These are phyloP conservation scores for Drosophila littoralis DNA, from an alignment of 1,140 invertebrate genomes.

Conservation along the genomic window DNA sequence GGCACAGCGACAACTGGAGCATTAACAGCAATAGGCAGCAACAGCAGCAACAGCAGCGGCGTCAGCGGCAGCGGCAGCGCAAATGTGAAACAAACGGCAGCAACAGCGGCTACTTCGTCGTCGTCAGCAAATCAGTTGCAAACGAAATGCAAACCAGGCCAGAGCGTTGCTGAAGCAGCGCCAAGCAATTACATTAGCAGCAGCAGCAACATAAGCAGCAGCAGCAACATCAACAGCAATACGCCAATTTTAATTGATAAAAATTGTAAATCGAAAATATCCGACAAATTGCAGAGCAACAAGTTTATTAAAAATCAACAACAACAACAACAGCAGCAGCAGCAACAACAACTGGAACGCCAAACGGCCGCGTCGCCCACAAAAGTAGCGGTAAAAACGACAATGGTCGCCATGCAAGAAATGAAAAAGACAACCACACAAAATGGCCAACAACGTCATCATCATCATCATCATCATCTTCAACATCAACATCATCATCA, in stretches of 20 bases:
- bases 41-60: conserved; percentile 21
- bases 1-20: conserved; percentile 73
- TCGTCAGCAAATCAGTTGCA: conserved; percentile 78
- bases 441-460: conserved; percentile 77
- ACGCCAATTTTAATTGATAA: conserved; percentile 39
- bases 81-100: conserved; percentile 43
- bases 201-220: neutral
- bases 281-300: conserved; percentile 80
- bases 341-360: conserved; percentile 38
- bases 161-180: conserved; percentile 67
- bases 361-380: conserved; percentile 62
- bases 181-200: conserved; percentile 1
- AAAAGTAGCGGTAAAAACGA: conserved; percentile 78
- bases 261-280: conserved; percentile 73
- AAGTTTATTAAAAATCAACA: conserved; percentile 74
- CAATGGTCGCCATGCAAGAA: conserved; percentile 84
- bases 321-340: conserved; percentile 43
- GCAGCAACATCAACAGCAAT: conserved; percentile 42
- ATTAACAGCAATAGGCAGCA: conserved; percentile 56
- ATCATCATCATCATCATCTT: conserved; percentile 44
- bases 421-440: conserved; percentile 79
- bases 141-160: conserved; percentile 79
- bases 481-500: conserved; percentile 44
- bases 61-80: conserved; percentile 20
- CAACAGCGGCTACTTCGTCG: conserved; percentile 42